Percentiles rank a stretch among this genome's conserved stretches.
phyloP scores from a whole-genome alignment of 2,888 invertebrate genomes.

The Psococerastis gibbosa region DNA sequence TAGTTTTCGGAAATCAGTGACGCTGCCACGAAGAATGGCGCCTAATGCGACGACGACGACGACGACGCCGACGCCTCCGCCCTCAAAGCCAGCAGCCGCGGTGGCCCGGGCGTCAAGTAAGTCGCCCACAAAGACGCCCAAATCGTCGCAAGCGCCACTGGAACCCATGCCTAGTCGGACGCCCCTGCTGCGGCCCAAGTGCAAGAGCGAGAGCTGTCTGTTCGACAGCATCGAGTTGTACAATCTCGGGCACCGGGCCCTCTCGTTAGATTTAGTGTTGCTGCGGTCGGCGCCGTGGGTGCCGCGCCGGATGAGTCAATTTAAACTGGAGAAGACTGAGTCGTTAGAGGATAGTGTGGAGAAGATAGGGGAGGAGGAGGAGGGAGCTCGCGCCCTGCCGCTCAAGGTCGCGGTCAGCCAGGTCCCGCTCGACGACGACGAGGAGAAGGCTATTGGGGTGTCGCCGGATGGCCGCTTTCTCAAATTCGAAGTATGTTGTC shows the following conservation, averaged over 20 bases:
- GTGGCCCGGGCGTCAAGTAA: constrained; percentile 1
- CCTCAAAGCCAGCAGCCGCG: constrained; percentile 2
- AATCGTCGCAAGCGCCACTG: background rate
- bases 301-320: background rate
- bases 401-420: constrained; percentile 25
- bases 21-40: background rate
- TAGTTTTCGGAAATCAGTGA: background rate
- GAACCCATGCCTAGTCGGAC: background rate
- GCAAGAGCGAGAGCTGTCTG: background rate
- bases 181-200: background rate
- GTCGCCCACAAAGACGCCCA: constrained; percentile 2
- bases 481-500: constrained; percentile 6
- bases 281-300: background rate
- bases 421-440: constrained; percentile 51
- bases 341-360: constrained; percentile 2
- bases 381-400: background rate
- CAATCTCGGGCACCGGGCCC: background rate
- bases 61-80: constrained; percentile 5
- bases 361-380: constrained; percentile 12
- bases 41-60: constrained; percentile 6
- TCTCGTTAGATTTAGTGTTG: background rate
- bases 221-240: background rate
- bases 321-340: constrained; percentile 3
- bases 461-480: constrained; percentile 72
- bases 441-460: constrained; percentile 77